Base-by-base conservation (phyloP, 2,888 invertebrate genomes). In the Matsumyia berberina region DNA sequence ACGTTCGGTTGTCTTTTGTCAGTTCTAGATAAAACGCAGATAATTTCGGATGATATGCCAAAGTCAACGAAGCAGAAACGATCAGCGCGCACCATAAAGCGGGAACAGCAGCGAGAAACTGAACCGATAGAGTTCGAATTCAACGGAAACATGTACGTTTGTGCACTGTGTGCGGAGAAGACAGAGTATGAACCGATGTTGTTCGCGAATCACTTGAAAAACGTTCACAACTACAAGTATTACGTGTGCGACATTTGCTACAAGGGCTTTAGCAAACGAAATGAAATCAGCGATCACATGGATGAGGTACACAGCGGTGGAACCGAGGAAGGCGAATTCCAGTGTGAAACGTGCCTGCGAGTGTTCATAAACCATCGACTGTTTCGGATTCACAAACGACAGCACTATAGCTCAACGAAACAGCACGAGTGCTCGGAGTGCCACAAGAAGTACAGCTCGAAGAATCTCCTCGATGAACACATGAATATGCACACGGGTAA, bases 181-280 rank as follows among this genome's bases (percentile, higher is more conserved):
- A 89, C 91, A 9, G 88, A 89, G 24, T 93, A 93, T 15, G 94
- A 94, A 87, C 93, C 94, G 0, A 94, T 94, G 81, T 89, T 91
- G 0, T 94, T 95, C 77, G 93, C 94, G 88, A 89, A 92, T 0
- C 96, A 96, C 87, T 90, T 96, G 88, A 94, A 94, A 88, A 87
- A 88, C 0, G 90, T 87, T 0, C 96, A 96, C 89, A 94, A 94
- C 58, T 92, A 94, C 0, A 92, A 94, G 0, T 88, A 95, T 1
- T 95, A 95, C 89, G 94, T 96, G 60, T 96, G 96, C 87, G 94
- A 94, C 77, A 91, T 94, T 5, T 96, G 96, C 88, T 95, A 95
- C 0, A 91, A 92, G 24, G 94, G 95, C 57, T 94, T 95, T 88
- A 91, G 93, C 53, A 94, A 94, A 87, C 92, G 95, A 0, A 87